phyloP scores from a whole-genome alignment of 2,888 invertebrate species.

The Ditula angustiorana region DNA sequence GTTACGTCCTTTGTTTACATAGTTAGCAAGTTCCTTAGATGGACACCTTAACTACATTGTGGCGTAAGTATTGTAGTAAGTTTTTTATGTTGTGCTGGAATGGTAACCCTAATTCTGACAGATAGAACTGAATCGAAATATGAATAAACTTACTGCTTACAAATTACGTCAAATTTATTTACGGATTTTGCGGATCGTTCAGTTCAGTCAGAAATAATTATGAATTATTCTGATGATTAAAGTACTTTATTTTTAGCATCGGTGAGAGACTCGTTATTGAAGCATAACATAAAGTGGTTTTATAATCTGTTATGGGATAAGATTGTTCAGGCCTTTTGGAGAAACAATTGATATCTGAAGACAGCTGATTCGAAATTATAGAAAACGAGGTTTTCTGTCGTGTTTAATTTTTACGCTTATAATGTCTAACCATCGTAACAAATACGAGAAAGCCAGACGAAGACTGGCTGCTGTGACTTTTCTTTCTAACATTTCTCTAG shows the following conservation, averaged over 20 bases:
- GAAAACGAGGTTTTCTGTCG: neutral
- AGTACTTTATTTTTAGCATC: slow-evolving; percentile 1
- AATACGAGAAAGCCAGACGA: slow-evolving; percentile 90
- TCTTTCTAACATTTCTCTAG: slow-evolving; percentile 97
- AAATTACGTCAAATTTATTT: slow-evolving; percentile 36
- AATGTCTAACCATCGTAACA: slow-evolving; percentile 73
- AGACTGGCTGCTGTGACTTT: slow-evolving; percentile 97
- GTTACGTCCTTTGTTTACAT: too few relatives aligned
- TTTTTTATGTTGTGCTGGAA: neutral
- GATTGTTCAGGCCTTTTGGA: neutral
- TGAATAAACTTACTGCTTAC: too few relatives aligned
- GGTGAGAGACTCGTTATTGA: slow-evolving; percentile 1
- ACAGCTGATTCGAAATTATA: neutral
- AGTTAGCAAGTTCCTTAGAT: too few relatives aligned
- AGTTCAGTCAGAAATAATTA: slow-evolving; percentile 27
- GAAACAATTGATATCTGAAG: neutral
- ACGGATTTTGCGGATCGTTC: slow-evolving; percentile 25
- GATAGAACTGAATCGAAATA: too few relatives aligned
- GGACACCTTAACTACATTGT: too few relatives aligned
- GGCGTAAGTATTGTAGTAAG: too few relatives aligned
- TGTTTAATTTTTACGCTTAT: slow-evolving; percentile 2
- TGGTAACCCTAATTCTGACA: slow-evolving; percentile 20
- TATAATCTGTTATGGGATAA: slow-evolving; percentile 11
- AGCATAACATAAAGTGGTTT: slow-evolving; percentile 15
- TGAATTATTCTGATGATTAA: slow-evolving; percentile 32